phyloP scores from a whole-genome alignment of 2,113 vertebrate species.

The Microtus oregoni region DNA sequence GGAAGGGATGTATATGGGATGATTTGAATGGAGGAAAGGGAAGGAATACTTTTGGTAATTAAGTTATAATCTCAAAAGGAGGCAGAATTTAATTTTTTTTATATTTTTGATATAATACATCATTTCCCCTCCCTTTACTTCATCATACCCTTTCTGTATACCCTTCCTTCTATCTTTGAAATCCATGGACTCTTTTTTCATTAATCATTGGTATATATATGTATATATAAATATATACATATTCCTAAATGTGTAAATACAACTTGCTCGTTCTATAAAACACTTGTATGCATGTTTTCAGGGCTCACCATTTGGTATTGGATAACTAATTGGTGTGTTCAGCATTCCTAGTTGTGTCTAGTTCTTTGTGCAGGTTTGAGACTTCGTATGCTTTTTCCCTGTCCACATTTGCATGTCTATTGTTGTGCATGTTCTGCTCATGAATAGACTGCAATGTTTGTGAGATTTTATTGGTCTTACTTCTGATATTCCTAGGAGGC shows the following conservation, averaged over 20 bases:
- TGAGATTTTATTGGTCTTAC: background rate
- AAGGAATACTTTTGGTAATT: background rate
- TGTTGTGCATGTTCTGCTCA: background rate
- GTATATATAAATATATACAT: background rate
- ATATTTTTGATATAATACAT: background rate
- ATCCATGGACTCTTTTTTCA: background rate
- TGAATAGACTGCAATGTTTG: background rate
- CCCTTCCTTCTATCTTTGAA: background rate
- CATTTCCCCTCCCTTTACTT: background rate
- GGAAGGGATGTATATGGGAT: background rate
- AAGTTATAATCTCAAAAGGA: background rate
- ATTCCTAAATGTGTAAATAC: background rate
- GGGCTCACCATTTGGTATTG: background rate
- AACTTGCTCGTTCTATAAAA: background rate
- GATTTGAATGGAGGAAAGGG: background rate
- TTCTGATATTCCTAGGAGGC: background rate
- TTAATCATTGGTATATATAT: background rate
- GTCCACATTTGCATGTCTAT: background rate
- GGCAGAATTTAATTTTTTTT: background rate
- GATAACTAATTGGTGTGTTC: background rate
- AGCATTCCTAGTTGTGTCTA: background rate
- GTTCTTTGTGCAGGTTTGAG: background rate
- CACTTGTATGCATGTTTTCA: background rate
- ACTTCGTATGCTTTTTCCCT: background rate
- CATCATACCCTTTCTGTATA: background rate